Conservation (phyloP, 2,888 invertebrate species). For the Trichopria drosophilae region DNA sequence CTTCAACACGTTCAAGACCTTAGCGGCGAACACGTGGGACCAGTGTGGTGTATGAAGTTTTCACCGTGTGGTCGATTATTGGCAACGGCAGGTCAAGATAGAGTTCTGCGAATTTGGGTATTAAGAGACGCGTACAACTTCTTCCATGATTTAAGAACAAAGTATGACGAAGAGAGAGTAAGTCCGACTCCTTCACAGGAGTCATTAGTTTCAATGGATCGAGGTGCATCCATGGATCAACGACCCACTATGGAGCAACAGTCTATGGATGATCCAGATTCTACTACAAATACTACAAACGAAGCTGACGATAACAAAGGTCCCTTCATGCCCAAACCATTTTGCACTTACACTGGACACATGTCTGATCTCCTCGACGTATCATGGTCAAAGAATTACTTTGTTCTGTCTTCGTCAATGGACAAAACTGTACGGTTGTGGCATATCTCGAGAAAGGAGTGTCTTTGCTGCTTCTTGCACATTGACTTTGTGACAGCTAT, state of each 20-base stretch:
- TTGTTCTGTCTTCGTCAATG: slow-evolving; percentile 96
- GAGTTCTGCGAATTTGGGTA: slow-evolving; percentile 92
- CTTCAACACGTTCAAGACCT: slow-evolving; percentile 88
- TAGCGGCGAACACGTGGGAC: slow-evolving; percentile 82
- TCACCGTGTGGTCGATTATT: slow-evolving; percentile 92
- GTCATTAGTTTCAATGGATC: slow-evolving; percentile 81
- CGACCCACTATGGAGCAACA: too few relatives aligned
- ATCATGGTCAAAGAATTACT: slow-evolving; percentile 99
- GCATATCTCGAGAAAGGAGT: slow-evolving; percentile 97
- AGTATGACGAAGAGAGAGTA: slow-evolving; percentile 88
- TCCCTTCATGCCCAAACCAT: slow-evolving; percentile 86
- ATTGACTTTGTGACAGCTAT: slow-evolving; percentile 99
- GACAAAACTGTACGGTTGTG: slow-evolving; percentile 96
- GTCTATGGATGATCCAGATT: slow-evolving; percentile 66
- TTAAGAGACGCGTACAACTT: slow-evolving; percentile 85
- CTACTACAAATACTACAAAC: slow-evolving; percentile 61
- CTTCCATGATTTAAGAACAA: slow-evolving; percentile 96
- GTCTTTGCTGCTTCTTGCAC: slow-evolving; percentile 98
- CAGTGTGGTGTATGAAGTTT: slow-evolving; percentile 99
- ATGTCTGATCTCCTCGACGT: slow-evolving; percentile 95
- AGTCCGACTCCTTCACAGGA: slow-evolving; percentile 93
- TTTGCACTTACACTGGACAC: slow-evolving; percentile 92
- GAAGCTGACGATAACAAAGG: slow-evolving; percentile 65
- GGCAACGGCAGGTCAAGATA: slow-evolving; percentile 97
- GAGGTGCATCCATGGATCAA: too few relatives aligned